phyloP scores from a whole-genome alignment of 2,888 invertebrate species.

The Drosophila borealis region DNA sequence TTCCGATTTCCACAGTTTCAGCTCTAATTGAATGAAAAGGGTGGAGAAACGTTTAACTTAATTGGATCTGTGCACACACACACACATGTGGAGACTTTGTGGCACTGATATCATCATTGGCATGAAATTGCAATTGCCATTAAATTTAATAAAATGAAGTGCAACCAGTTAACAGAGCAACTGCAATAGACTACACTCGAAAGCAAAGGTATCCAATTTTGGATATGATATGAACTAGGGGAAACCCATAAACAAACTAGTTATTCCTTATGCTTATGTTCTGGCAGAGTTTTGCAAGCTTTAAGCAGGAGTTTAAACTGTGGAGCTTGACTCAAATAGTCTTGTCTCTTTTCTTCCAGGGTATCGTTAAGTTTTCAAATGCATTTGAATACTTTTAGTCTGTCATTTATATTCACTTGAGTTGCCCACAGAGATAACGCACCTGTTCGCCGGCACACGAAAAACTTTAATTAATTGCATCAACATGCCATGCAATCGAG shows the following conservation, averaged over 20 bases:
- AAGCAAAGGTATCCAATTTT: too few species aligned
- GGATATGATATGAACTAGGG: too few species aligned
- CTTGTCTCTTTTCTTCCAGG: neutral
- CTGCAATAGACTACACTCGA: too few species aligned
- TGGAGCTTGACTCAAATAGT: too few species aligned
- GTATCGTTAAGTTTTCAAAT: neutral
- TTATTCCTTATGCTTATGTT: too few species aligned
- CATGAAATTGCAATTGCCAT: slow-evolving; percentile 23
- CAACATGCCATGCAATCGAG: slow-evolving; percentile 43
- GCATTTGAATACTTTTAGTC: slow-evolving; percentile 2
- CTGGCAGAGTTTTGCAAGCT: too few species aligned
- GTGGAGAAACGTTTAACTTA: slow-evolving; percentile 71
- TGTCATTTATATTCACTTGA: slow-evolving; percentile 33
- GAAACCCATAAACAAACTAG: too few species aligned
- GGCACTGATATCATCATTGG: slow-evolving; percentile 42
- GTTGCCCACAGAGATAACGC: slow-evolving; percentile 14
- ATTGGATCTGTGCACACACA: slow-evolving; percentile 52
- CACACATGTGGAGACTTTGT: slow-evolving; percentile 1
- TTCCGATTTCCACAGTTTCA: slow-evolving; percentile 5
- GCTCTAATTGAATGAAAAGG: slow-evolving; percentile 73
- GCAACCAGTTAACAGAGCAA: slow-evolving; percentile 4
- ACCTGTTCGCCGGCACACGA: slow-evolving; percentile 41
- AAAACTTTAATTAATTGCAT: slow-evolving; percentile 68
- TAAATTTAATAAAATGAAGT: slow-evolving; percentile 21
- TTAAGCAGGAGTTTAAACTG: too few species aligned